These are phyloP conservation scores for Percopsis omiscomaycus DNA, from an alignment of 2,797 vertebrate genomes.

Conservation along the genomic window DNA sequence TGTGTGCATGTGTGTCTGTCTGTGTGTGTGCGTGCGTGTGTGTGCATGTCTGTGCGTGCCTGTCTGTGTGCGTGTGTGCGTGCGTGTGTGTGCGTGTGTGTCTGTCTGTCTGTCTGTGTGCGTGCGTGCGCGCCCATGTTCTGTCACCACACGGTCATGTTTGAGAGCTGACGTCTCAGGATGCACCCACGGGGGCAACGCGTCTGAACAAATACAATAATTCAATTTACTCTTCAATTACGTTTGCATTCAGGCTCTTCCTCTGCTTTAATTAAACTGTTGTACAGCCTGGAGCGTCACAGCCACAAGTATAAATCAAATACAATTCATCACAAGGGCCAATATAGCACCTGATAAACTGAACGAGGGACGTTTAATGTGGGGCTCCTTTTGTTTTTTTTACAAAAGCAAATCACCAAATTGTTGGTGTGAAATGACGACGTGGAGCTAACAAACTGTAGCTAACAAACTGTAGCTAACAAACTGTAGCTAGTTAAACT, in stretches of 20 bases:
- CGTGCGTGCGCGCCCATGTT: background rate
- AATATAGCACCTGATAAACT: conserved; percentile 63
- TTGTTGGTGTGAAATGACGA: conserved; percentile 60
- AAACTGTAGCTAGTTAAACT: too few relatives aligned
- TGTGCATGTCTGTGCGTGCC: too few relatives aligned
- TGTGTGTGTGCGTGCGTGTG: too few relatives aligned
- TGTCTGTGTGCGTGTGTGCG: conserved; percentile 25
- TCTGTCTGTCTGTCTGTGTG: background rate
- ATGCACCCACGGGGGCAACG: conserved; percentile 69
- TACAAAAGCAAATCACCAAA: conserved; percentile 57
- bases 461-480: too few relatives aligned
- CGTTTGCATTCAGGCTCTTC: conserved; percentile 54
- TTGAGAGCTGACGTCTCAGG: conserved; percentile 60
- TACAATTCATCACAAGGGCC: conserved; percentile 63
- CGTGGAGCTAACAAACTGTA: conserved; percentile 48
- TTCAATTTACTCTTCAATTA: conserved; percentile 77
- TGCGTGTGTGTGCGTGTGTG: conserved; percentile 11
- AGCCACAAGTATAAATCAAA: conserved; percentile 67
- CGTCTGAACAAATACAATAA: conserved; percentile 72
- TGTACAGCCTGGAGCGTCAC: conserved; percentile 52
- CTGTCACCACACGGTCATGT: conserved; percentile 54
- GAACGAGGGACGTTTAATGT: conserved; percentile 45
- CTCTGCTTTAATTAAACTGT: conserved; percentile 73
- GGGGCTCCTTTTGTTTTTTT: conserved; percentile 15
- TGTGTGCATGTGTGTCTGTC: too few relatives aligned